Conservation (phyloP, 2,797 vertebrate genomes). For the Cuculus canorus region DNA sequence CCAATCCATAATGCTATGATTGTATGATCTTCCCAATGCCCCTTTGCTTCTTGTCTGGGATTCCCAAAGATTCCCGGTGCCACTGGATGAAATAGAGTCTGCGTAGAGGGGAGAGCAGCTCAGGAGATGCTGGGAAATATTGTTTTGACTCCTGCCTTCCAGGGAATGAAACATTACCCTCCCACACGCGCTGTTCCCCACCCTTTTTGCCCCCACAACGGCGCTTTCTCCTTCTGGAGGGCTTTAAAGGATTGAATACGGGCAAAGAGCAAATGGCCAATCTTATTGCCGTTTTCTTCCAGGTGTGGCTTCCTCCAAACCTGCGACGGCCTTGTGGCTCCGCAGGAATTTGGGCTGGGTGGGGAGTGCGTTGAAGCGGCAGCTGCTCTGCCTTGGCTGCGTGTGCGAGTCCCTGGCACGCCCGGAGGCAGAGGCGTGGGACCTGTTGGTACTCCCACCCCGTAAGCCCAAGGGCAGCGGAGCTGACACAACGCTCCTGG, state of each 20-base stretch:
- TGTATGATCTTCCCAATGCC: background rate
- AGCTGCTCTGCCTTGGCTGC: background rate
- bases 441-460: background rate
- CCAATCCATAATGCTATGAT: too few species aligned
- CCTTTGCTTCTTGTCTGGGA: background rate
- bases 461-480: background rate
- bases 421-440: background rate
- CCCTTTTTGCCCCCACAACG: fast-evolving
- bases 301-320: background rate
- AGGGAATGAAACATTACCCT: background rate
- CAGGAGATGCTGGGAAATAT: background rate
- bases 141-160: background rate
- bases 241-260: background rate
- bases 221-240: background rate
- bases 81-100: background rate
- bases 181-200: background rate
- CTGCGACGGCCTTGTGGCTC: background rate
- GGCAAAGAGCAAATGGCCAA: background rate
- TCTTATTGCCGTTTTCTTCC: background rate
- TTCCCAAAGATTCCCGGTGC: background rate
- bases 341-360: background rate
- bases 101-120: background rate
- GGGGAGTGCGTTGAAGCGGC: background rate
- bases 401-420: background rate
- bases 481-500: background rate